Base-by-base conservation (phyloP, 2,888 invertebrate genomes). In the Chrysotoxum bicinctum region DNA sequence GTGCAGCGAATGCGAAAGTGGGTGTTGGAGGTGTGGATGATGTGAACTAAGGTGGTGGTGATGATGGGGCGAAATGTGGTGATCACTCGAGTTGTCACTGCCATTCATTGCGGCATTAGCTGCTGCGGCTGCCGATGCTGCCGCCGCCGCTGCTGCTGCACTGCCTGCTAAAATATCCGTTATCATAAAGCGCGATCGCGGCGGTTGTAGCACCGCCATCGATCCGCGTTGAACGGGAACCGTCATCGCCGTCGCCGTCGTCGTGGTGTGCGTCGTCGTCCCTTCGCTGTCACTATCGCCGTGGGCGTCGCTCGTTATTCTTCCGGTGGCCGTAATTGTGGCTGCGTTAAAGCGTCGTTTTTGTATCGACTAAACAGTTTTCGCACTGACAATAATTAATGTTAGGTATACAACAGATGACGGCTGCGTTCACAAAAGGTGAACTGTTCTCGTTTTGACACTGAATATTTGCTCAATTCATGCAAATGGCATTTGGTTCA, bases 171-270 rank as follows among this genome's bases (percentile, higher is more conserved):
- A 93, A 89, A 97, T 97, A 92, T 97, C 97, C 88, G 96, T 97
- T 93, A 97, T 97, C 96, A 97, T 97, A 93, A 97, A 97, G 88
- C 97, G 93, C 84, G 97, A 96, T 88, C 96, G 94, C 66, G 95
- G 94, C 87, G 95, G 94, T 91, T 93, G 94, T 90, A 94, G 93
- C 91, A 93, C 93, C 92, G 93, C 93, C 93, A 93, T 93, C 88
- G 91, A 90, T 85, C 90, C 91, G 88, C 89, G 89, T 88, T 88
- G 91, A 87, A 85, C 88, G 77, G 93, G 93, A 91, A 93, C 93
- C 91, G 93, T 92, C 93, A 89, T 93, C 69, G 86, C 84, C 80
- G 87, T 52, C 70, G 87, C 73, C 68, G 82, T 82, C 16, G 83
- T 78, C 43, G 82, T 82, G n/a, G 79, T 78, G 54, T 80, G 50